Conservation (phyloP, 2,113 vertebrate genomes). For the Callocephalon fimbriatum region DNA sequence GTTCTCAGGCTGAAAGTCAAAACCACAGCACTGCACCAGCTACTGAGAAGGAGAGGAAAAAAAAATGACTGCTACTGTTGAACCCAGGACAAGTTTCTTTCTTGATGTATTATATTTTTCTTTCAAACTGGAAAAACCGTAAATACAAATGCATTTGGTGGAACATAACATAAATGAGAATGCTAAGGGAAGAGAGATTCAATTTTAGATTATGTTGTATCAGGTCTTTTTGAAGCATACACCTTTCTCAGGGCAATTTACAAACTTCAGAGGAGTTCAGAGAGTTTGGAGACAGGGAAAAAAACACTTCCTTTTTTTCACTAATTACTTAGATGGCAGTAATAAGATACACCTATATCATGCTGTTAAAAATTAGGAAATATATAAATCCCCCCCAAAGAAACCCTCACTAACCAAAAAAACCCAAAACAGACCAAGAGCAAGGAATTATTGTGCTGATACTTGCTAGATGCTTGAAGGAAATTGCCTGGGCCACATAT, state of each 20-base stretch:
- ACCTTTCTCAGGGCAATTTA: background rate
- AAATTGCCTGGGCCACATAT: background rate
- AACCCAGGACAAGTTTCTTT: no score
- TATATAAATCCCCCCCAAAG: fast-evolving
- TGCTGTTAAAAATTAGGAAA: background rate
- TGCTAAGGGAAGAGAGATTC: background rate
- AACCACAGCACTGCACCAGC: no score
- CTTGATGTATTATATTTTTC: background rate
- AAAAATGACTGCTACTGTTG: no score
- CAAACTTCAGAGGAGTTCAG: background rate
- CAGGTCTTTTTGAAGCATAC: background rate
- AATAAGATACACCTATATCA: background rate
- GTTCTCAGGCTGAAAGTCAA: no score
- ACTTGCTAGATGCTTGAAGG: background rate
- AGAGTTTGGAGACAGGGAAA: background rate
- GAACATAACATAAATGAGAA: background rate
- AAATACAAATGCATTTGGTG: background rate
- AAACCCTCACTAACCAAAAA: background rate
- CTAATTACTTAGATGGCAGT: background rate
- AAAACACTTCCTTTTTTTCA: background rate
- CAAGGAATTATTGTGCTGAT: background rate
- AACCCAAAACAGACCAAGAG: fast-evolving
- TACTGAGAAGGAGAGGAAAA: no score
- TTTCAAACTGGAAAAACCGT: background rate
- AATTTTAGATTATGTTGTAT: background rate